Percentiles rank a stretch among this genome's conserved stretches.
Evolutionary conservation across 2,113 vertebrate genomes (phyloP).

Genomic region (Chaetura pelagica): DNA sequence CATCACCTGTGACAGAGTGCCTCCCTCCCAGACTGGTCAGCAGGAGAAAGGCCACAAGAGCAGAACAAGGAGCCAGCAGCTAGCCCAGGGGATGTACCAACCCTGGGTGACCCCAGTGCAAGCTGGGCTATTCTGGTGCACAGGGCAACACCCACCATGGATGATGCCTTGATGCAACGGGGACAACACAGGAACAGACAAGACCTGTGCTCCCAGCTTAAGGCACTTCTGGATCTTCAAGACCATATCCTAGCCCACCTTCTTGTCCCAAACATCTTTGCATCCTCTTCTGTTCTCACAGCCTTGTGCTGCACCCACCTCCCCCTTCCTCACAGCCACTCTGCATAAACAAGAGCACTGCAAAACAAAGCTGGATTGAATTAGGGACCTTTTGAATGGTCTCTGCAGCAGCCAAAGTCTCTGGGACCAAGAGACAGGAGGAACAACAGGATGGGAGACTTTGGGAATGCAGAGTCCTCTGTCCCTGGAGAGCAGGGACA

Average conservation of each 20-base stretch:
- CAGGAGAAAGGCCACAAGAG: neutral
- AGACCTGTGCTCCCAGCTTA: neutral
- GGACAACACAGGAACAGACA: accelerated
- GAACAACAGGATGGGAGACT: neutral
- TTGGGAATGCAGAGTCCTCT: neutral
- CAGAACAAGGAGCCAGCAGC: neutral
- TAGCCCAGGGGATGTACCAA: neutral
- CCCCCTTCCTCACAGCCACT: neutral
- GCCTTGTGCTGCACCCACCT: accelerated
- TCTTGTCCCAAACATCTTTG: neutral
- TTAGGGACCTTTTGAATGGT: neutral
- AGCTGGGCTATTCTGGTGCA: neutral
- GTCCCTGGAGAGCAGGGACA: neutral
- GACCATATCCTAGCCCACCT: neutral
- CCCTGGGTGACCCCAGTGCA: neutral
- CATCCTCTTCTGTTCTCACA: neutral
- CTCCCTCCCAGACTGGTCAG: neutral
- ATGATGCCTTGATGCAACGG: neutral
- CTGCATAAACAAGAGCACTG: neutral
- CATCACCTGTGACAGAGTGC: neutral
- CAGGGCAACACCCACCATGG: neutral
- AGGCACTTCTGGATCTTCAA: neutral
- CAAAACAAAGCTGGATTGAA: neutral
- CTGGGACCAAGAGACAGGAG: neutral
- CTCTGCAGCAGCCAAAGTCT: neutral